A percentile compares a stretch with the other conserved stretches of the same genome.
Conservation (phyloP, 2,797 vertebrate species). For the Austrolebias charrua region DNA sequence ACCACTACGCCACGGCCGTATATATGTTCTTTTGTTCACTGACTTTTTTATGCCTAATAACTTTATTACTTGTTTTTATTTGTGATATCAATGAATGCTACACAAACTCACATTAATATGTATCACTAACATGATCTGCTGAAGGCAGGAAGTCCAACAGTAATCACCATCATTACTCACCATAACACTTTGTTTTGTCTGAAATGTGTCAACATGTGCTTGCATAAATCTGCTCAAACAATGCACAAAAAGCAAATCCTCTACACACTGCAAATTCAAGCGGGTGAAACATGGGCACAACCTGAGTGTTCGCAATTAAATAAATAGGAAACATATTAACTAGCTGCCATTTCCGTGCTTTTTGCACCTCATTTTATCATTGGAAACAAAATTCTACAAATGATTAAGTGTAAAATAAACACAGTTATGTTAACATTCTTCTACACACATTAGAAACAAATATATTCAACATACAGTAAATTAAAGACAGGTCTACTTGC, state of each 20-base stretch:
- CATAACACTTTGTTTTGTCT: too few relatives aligned
- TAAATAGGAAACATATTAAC: conserved; percentile 6
- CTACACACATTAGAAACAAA: not conserved
- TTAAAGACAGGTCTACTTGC: not conserved
- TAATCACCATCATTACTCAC: too few relatives aligned
- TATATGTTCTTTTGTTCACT: not conserved
- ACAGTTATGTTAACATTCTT: not conserved
- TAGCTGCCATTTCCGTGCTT: not conserved
- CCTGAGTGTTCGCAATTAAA: conserved; percentile 4
- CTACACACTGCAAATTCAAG: not conserved
- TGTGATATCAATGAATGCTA: too few relatives aligned
- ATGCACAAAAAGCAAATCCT: too few relatives aligned
- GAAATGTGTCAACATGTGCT: too few relatives aligned
- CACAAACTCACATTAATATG: too few relatives aligned
- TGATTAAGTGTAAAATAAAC: not conserved
- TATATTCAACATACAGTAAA: conserved; percentile 10
- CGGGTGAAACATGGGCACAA: not conserved
- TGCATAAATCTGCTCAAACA: too few relatives aligned
- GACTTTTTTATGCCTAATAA: too few relatives aligned
- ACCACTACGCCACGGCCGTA: too few relatives aligned
- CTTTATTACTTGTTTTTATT: too few relatives aligned
- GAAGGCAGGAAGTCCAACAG: too few relatives aligned
- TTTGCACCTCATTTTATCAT: conserved; percentile 1
- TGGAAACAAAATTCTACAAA: not conserved
- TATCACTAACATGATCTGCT: too few relatives aligned